Conservation (phyloP, 2,113 vertebrate species). For the Chaetodon trifascialis region DNA sequence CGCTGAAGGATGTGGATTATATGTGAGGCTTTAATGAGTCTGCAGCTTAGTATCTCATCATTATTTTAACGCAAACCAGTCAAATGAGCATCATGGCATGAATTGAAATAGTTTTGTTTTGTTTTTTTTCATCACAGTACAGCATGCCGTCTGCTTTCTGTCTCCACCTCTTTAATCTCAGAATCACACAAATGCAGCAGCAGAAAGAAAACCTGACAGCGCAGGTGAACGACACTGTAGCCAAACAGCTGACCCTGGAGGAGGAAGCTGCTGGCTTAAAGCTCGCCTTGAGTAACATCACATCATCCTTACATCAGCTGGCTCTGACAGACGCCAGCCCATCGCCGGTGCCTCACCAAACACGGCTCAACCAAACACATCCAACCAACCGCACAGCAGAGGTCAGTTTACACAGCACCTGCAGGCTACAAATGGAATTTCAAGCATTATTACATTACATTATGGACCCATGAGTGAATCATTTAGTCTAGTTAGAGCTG, state of each 20-base stretch:
- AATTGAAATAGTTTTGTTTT: neutral
- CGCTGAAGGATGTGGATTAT: neutral
- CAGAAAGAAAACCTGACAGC: conserved; percentile 80
- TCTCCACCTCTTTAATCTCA: conserved; percentile 28
- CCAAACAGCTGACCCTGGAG: conserved; percentile 60
- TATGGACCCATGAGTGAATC: neutral
- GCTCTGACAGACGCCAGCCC: conserved; percentile 52
- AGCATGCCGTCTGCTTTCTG: neutral
- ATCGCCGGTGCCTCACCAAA: conserved; percentile 28
- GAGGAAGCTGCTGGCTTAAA: conserved; percentile 48
- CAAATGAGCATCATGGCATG: neutral
- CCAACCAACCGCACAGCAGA: conserved; percentile 32
- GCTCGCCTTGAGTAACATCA: conserved; percentile 66
- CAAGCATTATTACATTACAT: conserved; percentile 11
- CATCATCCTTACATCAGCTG: conserved; percentile 68
- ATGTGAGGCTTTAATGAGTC: neutral
- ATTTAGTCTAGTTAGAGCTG: conserved; percentile 17
- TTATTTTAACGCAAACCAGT: neutral
- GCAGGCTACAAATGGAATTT: neutral
- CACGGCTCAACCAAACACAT: conserved; percentile 47
- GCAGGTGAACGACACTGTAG: conserved; percentile 70
- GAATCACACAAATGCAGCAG: conserved; percentile 81
- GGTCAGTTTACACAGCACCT: conserved; percentile 61
- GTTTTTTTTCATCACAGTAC: neutral
- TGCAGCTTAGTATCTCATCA: neutral